phyloP scores from a whole-genome alignment of 2,888 invertebrate genomes.

The Ashinkailepas kermadecensis region DNA sequence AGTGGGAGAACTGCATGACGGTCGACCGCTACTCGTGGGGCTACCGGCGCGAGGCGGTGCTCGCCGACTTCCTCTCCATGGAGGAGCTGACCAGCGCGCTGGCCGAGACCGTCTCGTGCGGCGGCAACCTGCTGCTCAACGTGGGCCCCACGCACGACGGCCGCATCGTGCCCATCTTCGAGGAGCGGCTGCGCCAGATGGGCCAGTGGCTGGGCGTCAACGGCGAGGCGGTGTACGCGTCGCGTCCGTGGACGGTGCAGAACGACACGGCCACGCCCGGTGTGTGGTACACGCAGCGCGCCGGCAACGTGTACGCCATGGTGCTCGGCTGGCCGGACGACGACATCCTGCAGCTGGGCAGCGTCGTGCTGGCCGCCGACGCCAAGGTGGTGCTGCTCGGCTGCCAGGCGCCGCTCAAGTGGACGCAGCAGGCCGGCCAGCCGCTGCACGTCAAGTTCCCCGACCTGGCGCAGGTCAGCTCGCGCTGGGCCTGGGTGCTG shows the following conservation, averaged over 20 bases:
- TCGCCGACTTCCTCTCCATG: constrained; percentile 57
- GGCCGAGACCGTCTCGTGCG: constrained; percentile 72
- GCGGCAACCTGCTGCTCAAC: constrained; percentile 79
- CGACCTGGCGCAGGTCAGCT: constrained; percentile 23
- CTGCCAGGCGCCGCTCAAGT: constrained; percentile 19
- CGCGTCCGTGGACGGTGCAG: constrained; percentile 69
- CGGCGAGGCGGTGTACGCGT: constrained; percentile 58
- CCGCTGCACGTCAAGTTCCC: constrained; percentile 28
- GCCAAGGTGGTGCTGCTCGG: constrained; percentile 28
- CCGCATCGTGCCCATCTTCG: constrained; percentile 72
- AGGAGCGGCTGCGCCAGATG: constrained; percentile 68
- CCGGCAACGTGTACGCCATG: constrained; percentile 31
- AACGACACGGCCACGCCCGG: constrained; percentile 64
- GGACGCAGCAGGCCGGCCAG: neutral
- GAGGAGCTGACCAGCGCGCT: constrained; percentile 53
- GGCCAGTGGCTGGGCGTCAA: constrained; percentile 75
- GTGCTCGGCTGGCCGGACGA: constrained; percentile 32
- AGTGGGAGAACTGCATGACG: constrained; percentile 96
- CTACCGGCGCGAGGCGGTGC: constrained; percentile 60
- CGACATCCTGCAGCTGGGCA: constrained; percentile 26
- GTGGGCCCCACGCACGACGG: constrained; percentile 86
- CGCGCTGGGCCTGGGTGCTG: constrained; percentile 31
- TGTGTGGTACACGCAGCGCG: constrained; percentile 33
- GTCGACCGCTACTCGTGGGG: constrained; percentile 83
- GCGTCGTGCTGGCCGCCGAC: constrained; percentile 25